These are phyloP conservation scores for Motacilla tschutschensis DNA, from an alignment of 2,113 vertebrate species.

Conservation along the genomic window DNA sequence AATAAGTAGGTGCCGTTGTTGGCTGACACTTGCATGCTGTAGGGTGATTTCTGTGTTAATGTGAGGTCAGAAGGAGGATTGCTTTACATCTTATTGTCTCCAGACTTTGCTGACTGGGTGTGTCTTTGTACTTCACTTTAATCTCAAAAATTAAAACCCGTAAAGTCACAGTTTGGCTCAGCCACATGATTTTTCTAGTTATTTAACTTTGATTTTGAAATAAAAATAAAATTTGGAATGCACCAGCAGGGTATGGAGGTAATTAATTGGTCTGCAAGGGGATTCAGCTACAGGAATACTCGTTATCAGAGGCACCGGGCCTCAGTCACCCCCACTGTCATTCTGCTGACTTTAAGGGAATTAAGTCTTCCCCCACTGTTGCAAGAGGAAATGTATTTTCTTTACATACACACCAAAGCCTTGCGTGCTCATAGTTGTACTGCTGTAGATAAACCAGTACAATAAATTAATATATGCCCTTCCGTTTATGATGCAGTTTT, in stretches of 20 bases:
- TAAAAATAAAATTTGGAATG: slow-evolving; percentile 40
- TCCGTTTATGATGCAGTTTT: not conserved
- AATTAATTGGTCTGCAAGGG: slow-evolving; percentile 24
- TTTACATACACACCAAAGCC: not conserved
- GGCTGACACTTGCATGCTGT: slow-evolving; percentile 69
- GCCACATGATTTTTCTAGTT: slow-evolving; percentile 38
- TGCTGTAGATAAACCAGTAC: not conserved
- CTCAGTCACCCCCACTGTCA: not conserved
- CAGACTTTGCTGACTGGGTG: slow-evolving; percentile 65
- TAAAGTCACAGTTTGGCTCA: slow-evolving; percentile 51
- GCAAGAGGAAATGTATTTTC: not conserved
- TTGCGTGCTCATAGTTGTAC: not conserved
- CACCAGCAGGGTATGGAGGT: slow-evolving; percentile 1
- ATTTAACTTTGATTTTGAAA: slow-evolving; percentile 57
- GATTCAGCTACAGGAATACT: not conserved
- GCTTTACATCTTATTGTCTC: slow-evolving; percentile 67
- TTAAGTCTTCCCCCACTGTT: not conserved
- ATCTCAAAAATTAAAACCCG: slow-evolving; percentile 58
- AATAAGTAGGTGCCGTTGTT: slow-evolving; percentile 69
- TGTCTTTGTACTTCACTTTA: slow-evolving; percentile 57
- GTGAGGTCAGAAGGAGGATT: slow-evolving; percentile 63
- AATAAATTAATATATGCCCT: not conserved
- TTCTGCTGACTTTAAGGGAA: slow-evolving; percentile 1
- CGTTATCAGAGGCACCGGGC: not conserved
- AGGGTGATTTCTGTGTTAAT: slow-evolving; percentile 71